Conservation (phyloP, 2,113 vertebrate genomes). For the Apus apus region DNA sequence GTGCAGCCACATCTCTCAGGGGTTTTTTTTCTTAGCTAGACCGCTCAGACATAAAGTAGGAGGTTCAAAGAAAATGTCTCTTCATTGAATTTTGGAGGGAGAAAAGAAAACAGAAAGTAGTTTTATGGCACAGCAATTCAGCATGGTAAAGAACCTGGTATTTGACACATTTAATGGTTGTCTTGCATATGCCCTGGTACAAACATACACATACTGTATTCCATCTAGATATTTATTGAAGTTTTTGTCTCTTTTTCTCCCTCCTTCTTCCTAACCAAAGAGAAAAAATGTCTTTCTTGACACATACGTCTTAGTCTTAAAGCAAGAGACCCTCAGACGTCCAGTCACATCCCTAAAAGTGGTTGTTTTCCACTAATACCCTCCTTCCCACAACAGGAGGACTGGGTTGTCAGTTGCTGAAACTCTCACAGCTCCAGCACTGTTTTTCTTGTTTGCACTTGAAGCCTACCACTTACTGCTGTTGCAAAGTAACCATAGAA, state of each 20-base stretch:
- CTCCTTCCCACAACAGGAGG: background rate
- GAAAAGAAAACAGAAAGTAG: background rate
- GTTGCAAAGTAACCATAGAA: background rate
- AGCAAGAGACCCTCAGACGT: background rate
- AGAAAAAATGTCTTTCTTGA: background rate
- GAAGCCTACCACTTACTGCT: background rate
- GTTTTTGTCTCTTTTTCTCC: background rate
- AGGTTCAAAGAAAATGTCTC: slow-evolving; percentile 11
- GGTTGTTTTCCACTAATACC: background rate
- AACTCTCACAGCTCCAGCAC: background rate
- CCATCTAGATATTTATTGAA: background rate
- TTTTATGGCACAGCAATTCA: slow-evolving; percentile 10
- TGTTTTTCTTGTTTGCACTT: background rate
- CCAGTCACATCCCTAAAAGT: background rate
- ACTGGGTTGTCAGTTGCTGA: background rate
- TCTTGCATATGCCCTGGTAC: background rate
- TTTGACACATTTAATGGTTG: background rate
- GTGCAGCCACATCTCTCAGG: background rate
- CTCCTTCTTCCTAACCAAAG: background rate
- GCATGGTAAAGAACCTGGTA: background rate
- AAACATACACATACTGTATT: background rate
- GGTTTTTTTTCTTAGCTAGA: background rate
- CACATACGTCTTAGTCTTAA: background rate
- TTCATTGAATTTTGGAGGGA: background rate
- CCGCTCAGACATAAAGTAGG: background rate